phyloP scores from a whole-genome alignment of 2,797 vertebrate species.

The Myripristis murdjan region DNA sequence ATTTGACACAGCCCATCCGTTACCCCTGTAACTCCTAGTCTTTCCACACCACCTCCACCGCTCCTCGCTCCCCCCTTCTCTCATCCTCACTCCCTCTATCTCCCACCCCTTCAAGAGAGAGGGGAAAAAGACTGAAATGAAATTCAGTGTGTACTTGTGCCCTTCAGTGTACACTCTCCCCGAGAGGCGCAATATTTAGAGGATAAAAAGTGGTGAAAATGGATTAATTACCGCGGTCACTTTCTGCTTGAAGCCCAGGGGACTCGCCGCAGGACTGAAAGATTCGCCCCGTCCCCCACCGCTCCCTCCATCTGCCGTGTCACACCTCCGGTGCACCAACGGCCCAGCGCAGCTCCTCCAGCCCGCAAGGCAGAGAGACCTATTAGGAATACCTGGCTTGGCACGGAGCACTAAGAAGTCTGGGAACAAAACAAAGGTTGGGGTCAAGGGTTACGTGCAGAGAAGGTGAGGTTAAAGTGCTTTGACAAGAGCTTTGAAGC shows the following conservation, averaged over 20 bases:
- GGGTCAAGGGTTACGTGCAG: conserved; percentile 48
- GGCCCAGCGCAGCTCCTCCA: conserved; percentile 26
- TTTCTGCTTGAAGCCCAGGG: conserved; percentile 74
- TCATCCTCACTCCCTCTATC: conserved; percentile 18
- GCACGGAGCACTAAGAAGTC: conserved; percentile 43
- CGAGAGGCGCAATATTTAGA: conserved; percentile 66
- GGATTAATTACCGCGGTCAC: conserved; percentile 84
- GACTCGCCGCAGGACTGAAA: conserved; percentile 69
- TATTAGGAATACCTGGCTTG: conserved; percentile 64
- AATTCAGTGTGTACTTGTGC: conserved; percentile 59
- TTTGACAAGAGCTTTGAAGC: conserved; percentile 70
- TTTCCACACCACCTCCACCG: conserved; percentile 5
- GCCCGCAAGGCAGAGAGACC: conserved; percentile 56
- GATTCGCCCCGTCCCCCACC: conserved; percentile 77
- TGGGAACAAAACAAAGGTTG: conserved; percentile 63
- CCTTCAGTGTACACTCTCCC: conserved; percentile 65
- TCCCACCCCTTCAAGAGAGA: conserved; percentile 33
- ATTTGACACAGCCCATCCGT: conserved; percentile 34
- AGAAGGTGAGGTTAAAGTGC: conserved; percentile 70
- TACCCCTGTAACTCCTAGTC: conserved; percentile 30
- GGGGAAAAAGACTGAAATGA: conserved; percentile 40
- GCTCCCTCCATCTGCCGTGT: conserved; percentile 84
- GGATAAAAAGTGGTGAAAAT: conserved; percentile 74
- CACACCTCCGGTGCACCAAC: conserved; percentile 66
- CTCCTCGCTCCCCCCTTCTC: conserved; percentile 18